Percentiles rank a stretch among this genome's conserved stretches.
phyloP scores from a whole-genome alignment of 2,113 vertebrate genomes.

The Caretta caretta region DNA sequence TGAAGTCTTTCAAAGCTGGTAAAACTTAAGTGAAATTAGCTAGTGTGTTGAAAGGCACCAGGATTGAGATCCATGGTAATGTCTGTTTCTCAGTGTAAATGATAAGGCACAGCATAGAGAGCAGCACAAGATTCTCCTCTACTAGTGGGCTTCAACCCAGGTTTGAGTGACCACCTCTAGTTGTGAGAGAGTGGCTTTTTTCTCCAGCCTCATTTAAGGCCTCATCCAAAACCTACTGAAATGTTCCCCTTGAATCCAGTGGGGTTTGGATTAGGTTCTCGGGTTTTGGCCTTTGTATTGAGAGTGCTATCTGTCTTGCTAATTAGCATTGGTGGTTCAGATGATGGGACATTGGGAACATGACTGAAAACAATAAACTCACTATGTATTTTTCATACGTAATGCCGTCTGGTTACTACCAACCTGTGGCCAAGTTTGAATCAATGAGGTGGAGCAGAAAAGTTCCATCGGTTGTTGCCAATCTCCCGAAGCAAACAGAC shows the following conservation, averaged over 20 bases:
- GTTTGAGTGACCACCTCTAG: neutral
- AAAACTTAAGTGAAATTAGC: neutral
- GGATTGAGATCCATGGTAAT: neutral
- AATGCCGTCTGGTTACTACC: neutral
- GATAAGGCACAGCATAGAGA: neutral
- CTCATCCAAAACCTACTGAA: neutral
- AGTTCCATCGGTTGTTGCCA: neutral
- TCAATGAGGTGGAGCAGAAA: neutral
- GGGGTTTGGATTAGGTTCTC: neutral
- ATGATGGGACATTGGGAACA: neutral
- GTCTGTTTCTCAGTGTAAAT: neutral
- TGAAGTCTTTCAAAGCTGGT: neutral
- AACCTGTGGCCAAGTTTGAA: neutral
- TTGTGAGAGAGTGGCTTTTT: neutral
- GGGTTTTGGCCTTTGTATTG: neutral
- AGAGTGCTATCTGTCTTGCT: neutral
- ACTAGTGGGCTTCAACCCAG: neutral
- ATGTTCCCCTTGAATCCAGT: neutral
- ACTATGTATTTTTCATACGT: neutral
- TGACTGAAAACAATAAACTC: neutral
- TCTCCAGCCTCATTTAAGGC: neutral
- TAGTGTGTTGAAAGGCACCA: neutral
- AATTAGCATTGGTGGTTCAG: neutral
- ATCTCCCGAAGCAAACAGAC: neutral
- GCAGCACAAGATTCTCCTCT: neutral